Base-by-base conservation (phyloP, 2,888 invertebrate species). In the Pollenia amentaria region DNA sequence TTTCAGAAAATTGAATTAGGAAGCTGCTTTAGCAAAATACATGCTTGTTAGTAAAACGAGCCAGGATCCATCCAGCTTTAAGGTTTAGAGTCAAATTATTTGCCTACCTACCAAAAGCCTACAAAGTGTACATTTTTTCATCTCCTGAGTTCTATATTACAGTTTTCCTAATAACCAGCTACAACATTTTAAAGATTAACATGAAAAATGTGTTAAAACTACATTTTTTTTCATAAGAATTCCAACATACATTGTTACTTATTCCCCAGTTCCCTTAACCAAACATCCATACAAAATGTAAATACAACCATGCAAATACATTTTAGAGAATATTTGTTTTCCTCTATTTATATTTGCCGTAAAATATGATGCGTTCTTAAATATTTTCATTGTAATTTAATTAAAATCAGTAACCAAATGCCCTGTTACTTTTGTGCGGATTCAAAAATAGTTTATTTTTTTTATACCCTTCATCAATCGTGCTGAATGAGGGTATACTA, bases 311-410 rank as follows among this genome's bases (percentile, higher is more conserved):
- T 40, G 48, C 55, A 60, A 78, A 48, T 40, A 21, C 48, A 16
- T 2, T 44, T 10, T 64, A 53, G 29, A 46, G 51, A 60, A 12
- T 29, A 55, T 21, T 10, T 46, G 38, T 69, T 11, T 12, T 7
- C 9, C 14, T 65, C 18, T 38, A 14, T 55, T 10, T 65, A 44
- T 53, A 40, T 62, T 29, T 64, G 38, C 14, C 21, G 46, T 77
- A 77, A 87, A 84, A 84, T 80, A 77, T 83, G 79, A 84, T 80
- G 84, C 87, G 80, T 87, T 84, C 72, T 67, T 72, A 73, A 84
- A 84, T 72, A 84, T 80, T 73, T 78, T 84, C 84, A 80, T 87
- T 87, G 87, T 84, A 87, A 87, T 87, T 87, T 84, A 87, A 87
- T 87, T 87, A 87, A 87, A 87, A 84, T 80, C 84, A 87, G 84